Evolutionary conservation across 1,140 invertebrate species (phyloP).

Genomic region (Neoseiulus cucumeris): DNA sequence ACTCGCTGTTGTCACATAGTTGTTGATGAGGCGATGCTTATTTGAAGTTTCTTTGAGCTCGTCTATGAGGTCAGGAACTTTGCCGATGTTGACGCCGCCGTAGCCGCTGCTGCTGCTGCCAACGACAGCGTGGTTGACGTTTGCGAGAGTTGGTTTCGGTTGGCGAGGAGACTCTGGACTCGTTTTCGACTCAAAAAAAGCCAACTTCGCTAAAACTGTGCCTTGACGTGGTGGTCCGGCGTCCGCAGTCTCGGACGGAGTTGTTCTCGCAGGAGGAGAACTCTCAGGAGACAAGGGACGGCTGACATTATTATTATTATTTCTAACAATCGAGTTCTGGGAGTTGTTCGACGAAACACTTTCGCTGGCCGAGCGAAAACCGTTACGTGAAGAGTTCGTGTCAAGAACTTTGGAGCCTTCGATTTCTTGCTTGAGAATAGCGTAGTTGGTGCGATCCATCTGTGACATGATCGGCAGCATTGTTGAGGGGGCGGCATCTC

Average conservation of each 20-base stretch:
- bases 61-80: neutral
- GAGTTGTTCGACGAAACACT: slow-evolving; percentile 5
- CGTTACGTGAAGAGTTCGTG: too few species aligned
- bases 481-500: neutral
- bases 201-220: neutral
- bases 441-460: neutral
- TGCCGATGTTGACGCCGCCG: neutral
- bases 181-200: neutral
- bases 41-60: neutral
- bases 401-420: slow-evolving; percentile 4
- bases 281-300: neutral
- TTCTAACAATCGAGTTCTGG: neutral
- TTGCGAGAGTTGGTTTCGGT: neutral
- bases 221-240: neutral
- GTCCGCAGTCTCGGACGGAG: neutral
- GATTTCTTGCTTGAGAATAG: slow-evolving; percentile 4
- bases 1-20: neutral
- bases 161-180: neutral
- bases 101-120: neutral
- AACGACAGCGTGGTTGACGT: too few species aligned
- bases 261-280: neutral
- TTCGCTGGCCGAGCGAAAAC: neutral
- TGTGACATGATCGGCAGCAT: neutral
- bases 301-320: neutral
- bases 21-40: neutral